Conservation (phyloP, 2,113 vertebrate genomes). For the Scophthalmus maximus region DNA sequence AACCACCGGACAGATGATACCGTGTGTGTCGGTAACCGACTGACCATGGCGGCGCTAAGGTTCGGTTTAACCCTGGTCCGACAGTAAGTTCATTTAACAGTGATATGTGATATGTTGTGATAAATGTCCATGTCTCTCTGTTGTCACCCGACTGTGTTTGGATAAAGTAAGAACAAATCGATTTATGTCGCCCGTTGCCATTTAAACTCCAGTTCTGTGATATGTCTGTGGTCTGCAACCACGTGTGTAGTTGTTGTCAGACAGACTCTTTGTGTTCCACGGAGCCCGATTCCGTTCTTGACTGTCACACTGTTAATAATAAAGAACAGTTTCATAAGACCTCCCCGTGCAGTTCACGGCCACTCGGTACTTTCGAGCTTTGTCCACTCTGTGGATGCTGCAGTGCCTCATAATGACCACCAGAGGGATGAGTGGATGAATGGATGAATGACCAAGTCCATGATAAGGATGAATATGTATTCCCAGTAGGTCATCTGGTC, state of each 20-base stretch:
- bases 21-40: not conserved
- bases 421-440: not conserved
- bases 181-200: no score
- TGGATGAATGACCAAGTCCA: not conserved
- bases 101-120: not conserved
- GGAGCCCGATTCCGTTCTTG: no score
- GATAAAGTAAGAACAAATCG: not conserved
- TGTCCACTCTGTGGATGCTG: not conserved
- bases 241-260: no score
- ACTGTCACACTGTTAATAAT: not conserved
- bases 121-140: not conserved
- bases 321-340: no score
- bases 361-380: no score
- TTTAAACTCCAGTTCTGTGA: not conserved
- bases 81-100: conserved; percentile 76
- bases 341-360: not conserved
- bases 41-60: conserved; percentile 51
- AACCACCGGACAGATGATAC: not conserved
- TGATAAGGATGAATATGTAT: no score
- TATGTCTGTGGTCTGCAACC: not conserved
- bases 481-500: no score
- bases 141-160: not conserved
- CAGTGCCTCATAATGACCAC: conserved; percentile 3
- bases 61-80: conserved; percentile 78
- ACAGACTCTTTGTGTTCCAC: no score